phyloP scores from a whole-genome alignment of 2,113 vertebrate genomes.

The Caracal caracal region DNA sequence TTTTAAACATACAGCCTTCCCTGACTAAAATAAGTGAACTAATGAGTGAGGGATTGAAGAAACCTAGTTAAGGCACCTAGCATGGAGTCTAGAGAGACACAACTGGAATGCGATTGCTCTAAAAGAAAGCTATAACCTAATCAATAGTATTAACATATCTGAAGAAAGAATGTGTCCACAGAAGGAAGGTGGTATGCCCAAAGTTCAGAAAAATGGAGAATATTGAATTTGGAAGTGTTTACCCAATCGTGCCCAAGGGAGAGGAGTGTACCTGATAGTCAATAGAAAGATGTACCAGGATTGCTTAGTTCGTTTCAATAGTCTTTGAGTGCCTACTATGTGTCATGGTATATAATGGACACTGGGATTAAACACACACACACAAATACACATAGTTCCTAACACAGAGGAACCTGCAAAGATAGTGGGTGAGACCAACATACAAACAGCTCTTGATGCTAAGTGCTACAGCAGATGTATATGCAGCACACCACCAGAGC shows the following conservation, averaged over 20 bases:
- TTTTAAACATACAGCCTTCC: background rate
- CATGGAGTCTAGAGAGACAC: background rate
- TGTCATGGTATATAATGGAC: background rate
- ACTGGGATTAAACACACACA: background rate
- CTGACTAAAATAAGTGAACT: constrained; percentile 33
- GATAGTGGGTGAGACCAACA: background rate
- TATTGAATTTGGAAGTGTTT: constrained; percentile 48
- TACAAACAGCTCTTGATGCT: background rate
- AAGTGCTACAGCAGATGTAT: background rate
- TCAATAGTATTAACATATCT: constrained; percentile 60
- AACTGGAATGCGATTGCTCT: constrained; percentile 30
- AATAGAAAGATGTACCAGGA: background rate
- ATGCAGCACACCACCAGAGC: background rate
- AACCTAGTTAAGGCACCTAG: constrained; percentile 44
- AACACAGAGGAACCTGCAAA: background rate
- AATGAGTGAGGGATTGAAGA: constrained; percentile 55
- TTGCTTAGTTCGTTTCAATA: background rate
- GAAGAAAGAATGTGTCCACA: constrained; percentile 57
- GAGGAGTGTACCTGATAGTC: background rate
- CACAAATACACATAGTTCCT: background rate
- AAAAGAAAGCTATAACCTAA: constrained; percentile 53
- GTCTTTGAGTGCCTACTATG: constrained; percentile 31
- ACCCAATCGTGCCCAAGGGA: constrained; percentile 31
- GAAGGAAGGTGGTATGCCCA: background rate
- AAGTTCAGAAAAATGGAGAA: constrained; percentile 46